Evolutionary conservation across 1,140 invertebrate genomes (phyloP).

Genomic region (Gonioctena quinquepunctata): DNA sequence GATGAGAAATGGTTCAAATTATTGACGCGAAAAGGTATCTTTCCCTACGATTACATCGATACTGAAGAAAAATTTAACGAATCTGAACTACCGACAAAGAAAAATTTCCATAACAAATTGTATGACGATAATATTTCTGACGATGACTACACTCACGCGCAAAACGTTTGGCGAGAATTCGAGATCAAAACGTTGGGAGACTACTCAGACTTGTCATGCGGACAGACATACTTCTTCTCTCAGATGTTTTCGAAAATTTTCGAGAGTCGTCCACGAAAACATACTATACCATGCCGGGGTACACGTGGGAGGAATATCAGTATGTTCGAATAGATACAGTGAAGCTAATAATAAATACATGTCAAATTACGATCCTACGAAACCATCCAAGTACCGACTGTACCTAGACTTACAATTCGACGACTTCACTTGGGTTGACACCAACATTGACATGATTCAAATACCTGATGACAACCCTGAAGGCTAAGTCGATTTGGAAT

Average conservation of each 20-base stretch:
- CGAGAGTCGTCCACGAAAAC: conserved; percentile 40
- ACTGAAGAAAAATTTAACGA: no score
- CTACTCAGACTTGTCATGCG: conserved; percentile 51
- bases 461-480: background rate
- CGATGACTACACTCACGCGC: conserved; percentile 51
- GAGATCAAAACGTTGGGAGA: conserved; percentile 50
- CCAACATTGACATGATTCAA: background rate
- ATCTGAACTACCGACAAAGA: background rate
- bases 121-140: conserved; percentile 27
- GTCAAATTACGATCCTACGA: conserved; percentile 48
- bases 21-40: background rate
- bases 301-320: conserved; percentile 50
- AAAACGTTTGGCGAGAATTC: conserved; percentile 56
- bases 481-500: background rate
- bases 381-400: conserved; percentile 49
- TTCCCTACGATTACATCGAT: background rate
- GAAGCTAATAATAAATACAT: conserved; percentile 56
- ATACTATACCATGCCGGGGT: conserved; percentile 49
- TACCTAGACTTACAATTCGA: conserved; percentile 55
- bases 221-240: conserved; percentile 53
- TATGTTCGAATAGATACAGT: conserved; percentile 47
- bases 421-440: conserved; percentile 55
- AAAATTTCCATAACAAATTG: background rate
- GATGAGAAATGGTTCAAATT: background rate
- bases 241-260: conserved; percentile 60